A percentile compares a stretch with the other conserved stretches of the same genome.
Evolutionary conservation across 2,888 invertebrate genomes (phyloP).

Genomic region (Tenodera sinensis): DNA sequence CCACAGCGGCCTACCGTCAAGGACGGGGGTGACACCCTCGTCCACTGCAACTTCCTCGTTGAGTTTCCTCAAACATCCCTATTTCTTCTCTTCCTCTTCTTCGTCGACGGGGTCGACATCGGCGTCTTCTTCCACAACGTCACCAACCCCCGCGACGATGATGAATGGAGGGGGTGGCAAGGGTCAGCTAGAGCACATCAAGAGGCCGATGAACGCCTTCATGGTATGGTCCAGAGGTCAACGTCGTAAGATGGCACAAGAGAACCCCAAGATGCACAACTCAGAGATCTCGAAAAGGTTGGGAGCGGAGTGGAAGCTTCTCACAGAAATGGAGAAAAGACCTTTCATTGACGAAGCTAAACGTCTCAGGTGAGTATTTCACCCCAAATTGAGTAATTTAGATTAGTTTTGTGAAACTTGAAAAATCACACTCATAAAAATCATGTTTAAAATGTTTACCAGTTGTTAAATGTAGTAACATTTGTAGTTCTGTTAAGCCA

Average conservation of each 20-base stretch:
- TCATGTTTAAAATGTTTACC: too few species aligned
- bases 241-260: constrained; percentile 86
- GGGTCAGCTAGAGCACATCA: constrained; percentile 71
- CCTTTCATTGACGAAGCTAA: constrained; percentile 91
- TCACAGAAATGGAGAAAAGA: constrained; percentile 80
- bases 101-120: constrained; percentile 1
- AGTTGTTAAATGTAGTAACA: too few species aligned
- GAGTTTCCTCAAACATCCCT: constrained; percentile 6
- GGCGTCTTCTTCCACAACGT: background rate
- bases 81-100: constrained; percentile 8
- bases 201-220: constrained; percentile 92
- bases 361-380: constrained; percentile 64
- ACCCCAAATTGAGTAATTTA: too few species aligned
- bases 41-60: background rate
- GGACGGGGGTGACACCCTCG: background rate
- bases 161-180: constrained; percentile 32
- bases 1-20: background rate
- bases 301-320: constrained; percentile 84
- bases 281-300: constrained; percentile 85
- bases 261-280: constrained; percentile 92
- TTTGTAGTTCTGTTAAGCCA: too few species aligned
- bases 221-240: constrained; percentile 93
- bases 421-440: too few species aligned
- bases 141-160: background rate
- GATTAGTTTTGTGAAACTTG: too few species aligned